A percentile compares a stretch with the other conserved stretches of the same genome.
phyloP scores from a whole-genome alignment of 2,113 vertebrate species.

The Microcebus ravelobensis region DNA sequence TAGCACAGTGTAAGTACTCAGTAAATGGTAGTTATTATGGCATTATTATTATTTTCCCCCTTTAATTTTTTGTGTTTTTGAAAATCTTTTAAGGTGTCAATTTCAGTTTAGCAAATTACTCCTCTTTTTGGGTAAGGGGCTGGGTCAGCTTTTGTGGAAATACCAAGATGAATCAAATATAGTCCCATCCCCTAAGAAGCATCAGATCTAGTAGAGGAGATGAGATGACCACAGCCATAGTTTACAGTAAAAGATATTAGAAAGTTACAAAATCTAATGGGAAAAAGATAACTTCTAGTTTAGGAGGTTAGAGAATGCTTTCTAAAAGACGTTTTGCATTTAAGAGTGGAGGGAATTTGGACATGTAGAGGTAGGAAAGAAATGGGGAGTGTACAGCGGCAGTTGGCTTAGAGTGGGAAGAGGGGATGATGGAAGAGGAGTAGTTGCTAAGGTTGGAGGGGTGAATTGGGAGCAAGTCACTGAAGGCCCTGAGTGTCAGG shows the following conservation, averaged over 20 bases:
- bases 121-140: not conserved
- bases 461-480: not conserved
- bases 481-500: not conserved
- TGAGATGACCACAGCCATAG: not conserved
- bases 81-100: not conserved
- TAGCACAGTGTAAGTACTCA: not conserved
- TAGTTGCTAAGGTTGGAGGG: not conserved
- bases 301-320: not conserved
- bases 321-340: not conserved
- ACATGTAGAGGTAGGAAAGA: not conserved
- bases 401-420: not conserved
- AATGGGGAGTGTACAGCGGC: not conserved
- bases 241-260: not conserved
- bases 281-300: not conserved
- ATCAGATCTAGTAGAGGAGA: not conserved
- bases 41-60: not conserved
- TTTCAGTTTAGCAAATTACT: not conserved
- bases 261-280: not conserved
- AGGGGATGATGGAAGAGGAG: not conserved
- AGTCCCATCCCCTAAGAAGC: not conserved
- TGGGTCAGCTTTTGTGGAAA: not conserved
- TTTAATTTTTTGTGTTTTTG: constrained; percentile 1
- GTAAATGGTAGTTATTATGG: not conserved
- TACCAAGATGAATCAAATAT: not conserved
- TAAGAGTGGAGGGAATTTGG: not conserved